Percentiles rank a stretch among this genome's conserved stretches.
phyloP scores from a whole-genome alignment of 2,113 vertebrate genomes.

The Tonatia bakeri region DNA sequence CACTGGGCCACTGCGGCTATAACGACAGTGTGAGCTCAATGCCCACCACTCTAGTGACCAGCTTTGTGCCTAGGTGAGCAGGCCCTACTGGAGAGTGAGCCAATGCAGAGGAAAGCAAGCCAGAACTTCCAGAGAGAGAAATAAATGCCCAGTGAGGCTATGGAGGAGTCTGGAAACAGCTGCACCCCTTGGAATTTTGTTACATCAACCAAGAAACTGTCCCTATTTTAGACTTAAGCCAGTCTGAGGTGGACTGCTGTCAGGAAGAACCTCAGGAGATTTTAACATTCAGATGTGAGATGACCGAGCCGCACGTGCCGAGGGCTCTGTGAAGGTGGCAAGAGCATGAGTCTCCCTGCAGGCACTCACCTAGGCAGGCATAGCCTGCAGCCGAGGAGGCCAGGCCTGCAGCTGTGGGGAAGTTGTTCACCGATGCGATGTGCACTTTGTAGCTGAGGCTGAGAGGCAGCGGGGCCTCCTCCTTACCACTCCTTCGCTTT shows the following conservation, averaged over 20 bases:
- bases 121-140: background rate
- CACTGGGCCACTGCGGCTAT: too few relatives aligned
- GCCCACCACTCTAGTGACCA: background rate
- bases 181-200: background rate
- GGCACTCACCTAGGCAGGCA: constrained; percentile 90
- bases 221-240: too few relatives aligned
- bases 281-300: fast-evolving
- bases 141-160: fast-evolving
- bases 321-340: too few relatives aligned
- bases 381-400: constrained; percentile 96
- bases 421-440: constrained; percentile 92
- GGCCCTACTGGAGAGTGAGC: background rate
- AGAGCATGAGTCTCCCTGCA: fast-evolving
- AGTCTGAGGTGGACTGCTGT: background rate
- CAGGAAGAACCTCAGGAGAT: background rate
- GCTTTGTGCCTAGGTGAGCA: background rate
- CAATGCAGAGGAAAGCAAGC: background rate
- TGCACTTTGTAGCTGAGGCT: constrained; percentile 88
- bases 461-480: constrained; percentile 56
- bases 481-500: constrained; percentile 80
- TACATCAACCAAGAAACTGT: fast-evolving
- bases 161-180: background rate
- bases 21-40: background rate
- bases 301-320: background rate
- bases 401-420: constrained; percentile 94